These are phyloP conservation scores for Rhabdornis inornatus DNA, from an alignment of 2,113 vertebrate genomes.

Conservation along the genomic window DNA sequence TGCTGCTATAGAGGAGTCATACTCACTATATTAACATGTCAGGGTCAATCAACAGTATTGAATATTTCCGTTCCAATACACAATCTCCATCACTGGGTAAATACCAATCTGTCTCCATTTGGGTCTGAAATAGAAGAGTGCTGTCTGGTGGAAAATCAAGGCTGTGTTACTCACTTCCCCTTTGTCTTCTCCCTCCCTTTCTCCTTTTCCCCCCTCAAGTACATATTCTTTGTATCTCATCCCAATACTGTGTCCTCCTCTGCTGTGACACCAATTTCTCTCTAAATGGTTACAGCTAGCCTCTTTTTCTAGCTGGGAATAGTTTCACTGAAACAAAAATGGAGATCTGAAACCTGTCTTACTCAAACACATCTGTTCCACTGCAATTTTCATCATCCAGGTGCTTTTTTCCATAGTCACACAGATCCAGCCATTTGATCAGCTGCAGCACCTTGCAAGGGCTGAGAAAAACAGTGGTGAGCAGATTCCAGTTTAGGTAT, in stretches of 20 bases:
- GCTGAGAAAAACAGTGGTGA: neutral
- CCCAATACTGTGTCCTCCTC: neutral
- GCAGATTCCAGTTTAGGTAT: neutral
- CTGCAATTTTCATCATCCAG: neutral
- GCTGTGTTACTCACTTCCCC: neutral
- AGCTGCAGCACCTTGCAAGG: neutral
- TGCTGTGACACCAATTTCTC: neutral
- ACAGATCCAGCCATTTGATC: neutral
- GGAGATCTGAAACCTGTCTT: neutral
- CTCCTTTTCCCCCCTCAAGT: neutral
- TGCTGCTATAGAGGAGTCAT: neutral
- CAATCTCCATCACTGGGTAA: neutral
- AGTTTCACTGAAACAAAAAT: neutral
- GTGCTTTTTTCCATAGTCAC: neutral
- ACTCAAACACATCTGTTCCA: neutral
- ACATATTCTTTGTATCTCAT: neutral
- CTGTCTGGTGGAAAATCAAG: neutral
- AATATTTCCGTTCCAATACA: neutral
- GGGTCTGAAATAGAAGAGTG: neutral
- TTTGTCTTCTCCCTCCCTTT: neutral
- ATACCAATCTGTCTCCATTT: neutral
- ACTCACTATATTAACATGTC: neutral
- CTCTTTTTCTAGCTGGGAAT: neutral
- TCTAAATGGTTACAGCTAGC: neutral
- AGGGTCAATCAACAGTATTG: neutral